Evolutionary conservation across 2,113 vertebrate species (phyloP), one percentile per base, ranked within the genome.

Genomic region (Poecile atricapillus): DNA sequence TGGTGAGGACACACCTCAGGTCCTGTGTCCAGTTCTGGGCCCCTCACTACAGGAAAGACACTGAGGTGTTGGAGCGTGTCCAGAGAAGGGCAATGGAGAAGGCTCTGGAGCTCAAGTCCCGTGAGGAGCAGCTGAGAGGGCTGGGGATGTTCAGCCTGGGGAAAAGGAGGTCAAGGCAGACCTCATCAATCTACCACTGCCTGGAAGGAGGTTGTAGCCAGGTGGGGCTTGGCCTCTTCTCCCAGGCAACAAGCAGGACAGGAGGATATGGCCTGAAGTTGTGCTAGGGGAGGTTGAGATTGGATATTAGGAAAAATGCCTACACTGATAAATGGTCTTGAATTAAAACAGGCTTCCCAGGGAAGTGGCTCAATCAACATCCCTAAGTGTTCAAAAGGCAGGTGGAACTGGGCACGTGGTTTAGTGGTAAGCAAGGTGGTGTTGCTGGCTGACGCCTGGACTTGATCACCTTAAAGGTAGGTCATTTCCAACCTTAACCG

Each of bases 161-260:
- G 15, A 28, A 44, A 41, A 35, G 46, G 33, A 67, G 15, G 5
- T n/a, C 46, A 12, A 4, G 19, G 37, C 44, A 7, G 9, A 74
- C 3, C 7, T 6, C 21, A 11, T 1, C 0, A 0, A 23, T 33
- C 33, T 6, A 11, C 9, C 27, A 2, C 14, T 13, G 16, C 25
- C 35, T 37, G 37, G 44, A 14, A 33, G 49, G 18, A 63, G 50
- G 12, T 0, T 33, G 27, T 6, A 33, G 18, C 5, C 25, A 11
- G 31, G 1, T 10, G 43, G 31, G 47, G 21, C 1, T 7, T 15
- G 24, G 85, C 8, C 31, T 58, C 21, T 15, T 31, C 16, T 63
- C 12, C 37, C 37, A 37, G 15, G 2, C 16, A 43, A 10, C 25
- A 35, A 28, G 50, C 39, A 35, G 30, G 17, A 15, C 2, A 9